A percentile compares a stretch with the other conserved stretches of the same genome.
phyloP scores from a whole-genome alignment of 1,140 invertebrate genomes.

The Oreohelix idahoensis region DNA sequence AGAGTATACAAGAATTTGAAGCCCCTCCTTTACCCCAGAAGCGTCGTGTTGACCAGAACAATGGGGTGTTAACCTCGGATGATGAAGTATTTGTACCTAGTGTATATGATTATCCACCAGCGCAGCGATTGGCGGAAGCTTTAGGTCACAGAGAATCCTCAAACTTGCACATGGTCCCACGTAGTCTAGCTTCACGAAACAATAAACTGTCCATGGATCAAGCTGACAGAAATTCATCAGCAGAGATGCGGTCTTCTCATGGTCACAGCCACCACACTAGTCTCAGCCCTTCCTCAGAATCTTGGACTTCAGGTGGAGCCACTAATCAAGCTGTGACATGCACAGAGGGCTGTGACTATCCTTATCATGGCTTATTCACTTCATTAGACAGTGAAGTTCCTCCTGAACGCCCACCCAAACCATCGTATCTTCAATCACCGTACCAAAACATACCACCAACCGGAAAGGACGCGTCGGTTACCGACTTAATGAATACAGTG shows the following conservation, averaged over 20 bases:
- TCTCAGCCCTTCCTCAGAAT: background rate
- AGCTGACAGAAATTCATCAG: background rate
- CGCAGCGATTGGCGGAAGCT: no score
- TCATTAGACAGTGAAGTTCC: conserved; percentile 18
- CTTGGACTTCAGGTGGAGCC: background rate
- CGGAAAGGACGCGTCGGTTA: conserved; percentile 45
- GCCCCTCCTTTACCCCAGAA: conserved; percentile 58
- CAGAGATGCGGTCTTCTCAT: background rate
- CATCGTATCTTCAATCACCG: conserved; percentile 47
- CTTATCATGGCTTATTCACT: conserved; percentile 42
- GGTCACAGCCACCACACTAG: background rate
- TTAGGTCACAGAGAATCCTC: no score
- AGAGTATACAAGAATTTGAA: conserved; percentile 60
- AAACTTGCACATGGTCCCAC: background rate
- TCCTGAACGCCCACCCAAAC: conserved; percentile 26
- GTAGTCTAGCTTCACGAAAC: background rate
- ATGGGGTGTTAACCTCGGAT: no score
- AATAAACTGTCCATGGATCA: background rate
- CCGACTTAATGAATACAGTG: conserved; percentile 43
- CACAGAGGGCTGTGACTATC: conserved; percentile 47
- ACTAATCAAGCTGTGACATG: background rate
- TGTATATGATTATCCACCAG: no score
- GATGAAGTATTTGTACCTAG: no score
- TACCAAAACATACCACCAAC: conserved; percentile 62
- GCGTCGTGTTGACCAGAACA: no score